Conservation (phyloP, 1,140 invertebrate genomes). For the Drosophila triauraria region DNA sequence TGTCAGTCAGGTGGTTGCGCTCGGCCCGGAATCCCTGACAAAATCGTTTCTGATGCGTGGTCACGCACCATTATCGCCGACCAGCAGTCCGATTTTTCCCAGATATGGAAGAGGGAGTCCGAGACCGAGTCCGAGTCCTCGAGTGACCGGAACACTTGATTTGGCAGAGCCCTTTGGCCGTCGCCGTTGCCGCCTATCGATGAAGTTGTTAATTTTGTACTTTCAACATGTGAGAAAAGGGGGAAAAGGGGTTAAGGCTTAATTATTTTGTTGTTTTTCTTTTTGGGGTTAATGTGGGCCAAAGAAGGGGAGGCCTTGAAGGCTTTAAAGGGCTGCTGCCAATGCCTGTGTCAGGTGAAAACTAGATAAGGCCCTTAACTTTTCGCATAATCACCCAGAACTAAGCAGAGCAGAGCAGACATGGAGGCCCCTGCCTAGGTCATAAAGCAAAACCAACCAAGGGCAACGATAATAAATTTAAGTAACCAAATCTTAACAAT, state of each 20-base stretch:
- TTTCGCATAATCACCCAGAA: constrained; percentile 65
- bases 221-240: constrained; percentile 13
- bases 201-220: constrained; percentile 79
- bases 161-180: constrained; percentile 60
- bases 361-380: constrained; percentile 38
- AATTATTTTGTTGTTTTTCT: constrained; percentile 61
- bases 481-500: constrained; percentile 84
- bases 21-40: constrained; percentile 59
- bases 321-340: constrained; percentile 1
- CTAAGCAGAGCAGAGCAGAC: constrained; percentile 6
- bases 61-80: constrained; percentile 82
- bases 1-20: constrained; percentile 73
- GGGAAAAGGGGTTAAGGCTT: constrained; percentile 28
- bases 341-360: not conserved
- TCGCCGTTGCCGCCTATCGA: constrained; percentile 57
- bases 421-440: constrained; percentile 45
- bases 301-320: not conserved
- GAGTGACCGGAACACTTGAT: constrained; percentile 52
- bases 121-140: not conserved
- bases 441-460: constrained; percentile 40
- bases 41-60: constrained; percentile 84
- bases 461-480: constrained; percentile 73
- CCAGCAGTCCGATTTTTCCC: constrained; percentile 6
- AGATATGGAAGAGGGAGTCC: not conserved
- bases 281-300: constrained; percentile 46